Percentiles rank a stretch among this genome's conserved stretches.
Conservation (phyloP, 2,888 invertebrate species). For the Ypsolopha scabrella region DNA sequence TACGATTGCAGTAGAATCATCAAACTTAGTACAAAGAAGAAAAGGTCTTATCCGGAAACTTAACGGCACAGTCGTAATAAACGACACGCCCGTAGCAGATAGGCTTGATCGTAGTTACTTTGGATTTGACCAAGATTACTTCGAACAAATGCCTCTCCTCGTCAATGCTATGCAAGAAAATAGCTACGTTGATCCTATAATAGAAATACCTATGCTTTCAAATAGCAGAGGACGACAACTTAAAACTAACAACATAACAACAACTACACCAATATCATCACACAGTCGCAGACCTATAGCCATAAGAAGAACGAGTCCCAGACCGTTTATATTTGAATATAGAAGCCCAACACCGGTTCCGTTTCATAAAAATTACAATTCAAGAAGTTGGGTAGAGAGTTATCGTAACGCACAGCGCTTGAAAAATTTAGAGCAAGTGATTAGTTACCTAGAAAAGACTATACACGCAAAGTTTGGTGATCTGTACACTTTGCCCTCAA, state of each 20-base stretch:
- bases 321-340: conserved; percentile 61
- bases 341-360: conserved; percentile 48
- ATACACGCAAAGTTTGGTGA: conserved; percentile 58
- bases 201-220: conserved; percentile 24
- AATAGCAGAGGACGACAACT: conserved; percentile 15
- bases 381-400: conserved; percentile 52
- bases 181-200: conserved; percentile 34
- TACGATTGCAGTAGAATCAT: conserved; percentile 56
- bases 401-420: conserved; percentile 56
- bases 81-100: conserved; percentile 45
- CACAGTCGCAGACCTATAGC: conserved; percentile 16
- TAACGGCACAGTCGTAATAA: conserved; percentile 19
- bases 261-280: conserved; percentile 16
- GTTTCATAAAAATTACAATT: conserved; percentile 43
- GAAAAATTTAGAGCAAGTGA: conserved; percentile 52
- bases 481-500: conserved; percentile 30
- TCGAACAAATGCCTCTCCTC: conserved; percentile 57
- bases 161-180: conserved; percentile 60
- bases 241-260: conserved; percentile 7
- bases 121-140: conserved; percentile 59
- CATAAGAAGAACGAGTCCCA: conserved; percentile 54
- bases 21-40: conserved; percentile 45
- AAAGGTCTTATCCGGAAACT: conserved; percentile 19
- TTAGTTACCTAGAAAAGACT: conserved; percentile 56
- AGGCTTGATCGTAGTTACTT: conserved; percentile 50